Evolutionary conservation across 2,113 vertebrate genomes (phyloP).

Genomic region (Dasypus novemcinctus): DNA sequence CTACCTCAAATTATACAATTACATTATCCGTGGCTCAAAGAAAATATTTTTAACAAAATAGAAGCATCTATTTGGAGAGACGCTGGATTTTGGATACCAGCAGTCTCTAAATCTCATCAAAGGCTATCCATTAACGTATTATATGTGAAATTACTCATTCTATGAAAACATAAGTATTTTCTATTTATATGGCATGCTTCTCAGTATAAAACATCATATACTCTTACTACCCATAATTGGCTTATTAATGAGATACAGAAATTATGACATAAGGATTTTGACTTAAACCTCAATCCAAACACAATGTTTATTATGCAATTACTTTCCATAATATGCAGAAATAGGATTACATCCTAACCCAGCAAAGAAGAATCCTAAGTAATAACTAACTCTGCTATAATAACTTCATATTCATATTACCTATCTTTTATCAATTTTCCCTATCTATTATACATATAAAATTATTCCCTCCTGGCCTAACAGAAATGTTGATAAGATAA

Average conservation of each 20-base stretch:
- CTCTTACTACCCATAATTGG: neutral
- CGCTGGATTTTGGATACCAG: neutral
- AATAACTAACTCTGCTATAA: neutral
- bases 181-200: neutral
- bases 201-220: neutral
- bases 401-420: neutral
- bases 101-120: neutral
- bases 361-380: neutral
- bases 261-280: neutral
- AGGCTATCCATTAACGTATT: neutral
- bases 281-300: neutral
- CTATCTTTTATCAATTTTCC: neutral
- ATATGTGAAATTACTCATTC: neutral
- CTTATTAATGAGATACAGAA: neutral
- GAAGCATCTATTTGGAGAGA: constrained; percentile 18
- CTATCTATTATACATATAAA: neutral
- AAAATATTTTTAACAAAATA: constrained; percentile 26
- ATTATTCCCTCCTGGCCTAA: neutral
- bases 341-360: neutral
- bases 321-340: neutral
- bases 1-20: constrained; percentile 21
- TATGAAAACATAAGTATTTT: neutral
- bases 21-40: neutral
- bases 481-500: neutral
- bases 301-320: neutral